Percentiles rank a stretch among this genome's conserved stretches.
phyloP scores from a whole-genome alignment of 1,140 invertebrate species.

The Zaprionus capensis region DNA sequence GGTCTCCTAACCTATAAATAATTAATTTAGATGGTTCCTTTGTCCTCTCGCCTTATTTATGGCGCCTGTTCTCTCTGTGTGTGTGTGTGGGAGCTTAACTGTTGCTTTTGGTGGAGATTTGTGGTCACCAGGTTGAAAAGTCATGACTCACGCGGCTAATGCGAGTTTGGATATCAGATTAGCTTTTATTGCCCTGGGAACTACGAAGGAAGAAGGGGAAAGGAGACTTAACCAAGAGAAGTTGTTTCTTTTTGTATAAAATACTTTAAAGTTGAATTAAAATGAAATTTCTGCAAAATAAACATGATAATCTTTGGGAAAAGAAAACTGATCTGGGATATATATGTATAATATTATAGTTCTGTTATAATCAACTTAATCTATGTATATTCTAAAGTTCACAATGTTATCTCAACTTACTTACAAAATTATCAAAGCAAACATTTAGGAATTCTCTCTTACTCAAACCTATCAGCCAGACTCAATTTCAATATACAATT shows the following conservation, averaged over 20 bases:
- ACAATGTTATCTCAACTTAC: not conserved
- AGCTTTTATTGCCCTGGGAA: constrained; percentile 50
- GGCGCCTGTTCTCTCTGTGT: constrained; percentile 1
- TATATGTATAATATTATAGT: no score
- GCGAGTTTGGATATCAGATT: constrained; percentile 71
- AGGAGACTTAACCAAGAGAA: not conserved
- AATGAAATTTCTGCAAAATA: not conserved
- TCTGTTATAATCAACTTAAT: no score
- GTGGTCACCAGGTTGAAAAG: constrained; percentile 33
- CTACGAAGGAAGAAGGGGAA: not conserved
- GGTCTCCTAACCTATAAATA: constrained; percentile 69
- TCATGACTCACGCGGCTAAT: constrained; percentile 39
- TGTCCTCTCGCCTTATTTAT: constrained; percentile 65
- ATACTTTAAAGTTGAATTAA: not conserved
- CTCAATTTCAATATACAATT: no score
- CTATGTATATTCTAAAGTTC: no score
- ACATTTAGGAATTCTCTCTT: no score
- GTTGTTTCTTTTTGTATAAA: not conserved
- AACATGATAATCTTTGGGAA: not conserved
- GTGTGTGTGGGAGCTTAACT: constrained; percentile 52
- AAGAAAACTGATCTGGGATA: not conserved
- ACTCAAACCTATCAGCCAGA: no score
- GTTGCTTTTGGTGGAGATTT: constrained; percentile 70
- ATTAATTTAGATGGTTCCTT: constrained; percentile 76
- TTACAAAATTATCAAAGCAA: not conserved